Evolutionary conservation across 2,797 vertebrate genomes (phyloP).

Genomic region (Catamblyrhynchus diadema): DNA sequence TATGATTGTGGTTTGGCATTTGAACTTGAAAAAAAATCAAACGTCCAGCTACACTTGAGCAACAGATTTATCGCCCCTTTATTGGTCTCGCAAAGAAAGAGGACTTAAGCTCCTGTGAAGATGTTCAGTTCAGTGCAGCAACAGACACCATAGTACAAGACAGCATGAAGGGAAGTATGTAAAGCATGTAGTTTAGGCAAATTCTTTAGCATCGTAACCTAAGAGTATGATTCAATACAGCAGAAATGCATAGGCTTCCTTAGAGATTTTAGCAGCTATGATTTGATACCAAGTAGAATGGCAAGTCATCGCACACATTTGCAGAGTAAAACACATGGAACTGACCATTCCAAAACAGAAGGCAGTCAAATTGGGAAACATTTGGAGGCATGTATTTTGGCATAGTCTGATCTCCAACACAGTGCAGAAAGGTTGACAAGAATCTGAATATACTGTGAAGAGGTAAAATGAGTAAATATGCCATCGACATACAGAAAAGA

Average conservation of each 20-base stretch:
- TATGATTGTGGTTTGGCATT: neutral
- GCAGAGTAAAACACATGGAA: neutral
- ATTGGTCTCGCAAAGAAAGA: neutral
- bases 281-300: neutral
- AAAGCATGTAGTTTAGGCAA: neutral
- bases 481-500: fast-evolving
- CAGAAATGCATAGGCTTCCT: neutral
- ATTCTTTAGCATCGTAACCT: neutral
- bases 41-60: neutral
- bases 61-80: neutral
- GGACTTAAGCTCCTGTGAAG: neutral
- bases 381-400: neutral
- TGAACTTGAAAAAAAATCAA: neutral
- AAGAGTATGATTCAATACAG: neutral
- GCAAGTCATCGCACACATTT: neutral
- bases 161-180: neutral
- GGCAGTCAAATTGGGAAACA: neutral
- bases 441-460: neutral
- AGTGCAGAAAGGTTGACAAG: neutral
- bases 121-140: neutral
- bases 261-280: neutral
- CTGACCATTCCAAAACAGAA: neutral
- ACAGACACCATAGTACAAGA: neutral
- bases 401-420: neutral
- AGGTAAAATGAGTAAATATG: neutral